Evolutionary conservation across 1,140 invertebrate species (phyloP).

Genomic region (Cepaea nemoralis): DNA sequence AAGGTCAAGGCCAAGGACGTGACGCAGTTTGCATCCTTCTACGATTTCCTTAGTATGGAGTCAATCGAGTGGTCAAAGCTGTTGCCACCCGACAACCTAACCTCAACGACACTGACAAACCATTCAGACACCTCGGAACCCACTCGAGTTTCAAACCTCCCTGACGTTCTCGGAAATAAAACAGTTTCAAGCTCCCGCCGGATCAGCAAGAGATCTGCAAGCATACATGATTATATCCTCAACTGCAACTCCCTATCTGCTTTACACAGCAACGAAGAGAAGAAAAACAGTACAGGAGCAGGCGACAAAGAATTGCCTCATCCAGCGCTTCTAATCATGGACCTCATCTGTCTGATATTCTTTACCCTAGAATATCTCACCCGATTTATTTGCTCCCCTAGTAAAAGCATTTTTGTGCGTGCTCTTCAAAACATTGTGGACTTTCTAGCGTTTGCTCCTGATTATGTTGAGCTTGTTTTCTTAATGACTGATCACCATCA

Average conservation of each 20-base stretch:
- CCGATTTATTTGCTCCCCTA: conserved; percentile 62
- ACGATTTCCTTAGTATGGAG: conserved; percentile 59
- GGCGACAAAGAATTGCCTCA: conserved; percentile 51
- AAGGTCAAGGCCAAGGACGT: conserved; percentile 53
- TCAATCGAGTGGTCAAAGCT: conserved; percentile 21
- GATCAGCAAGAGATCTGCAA: background rate
- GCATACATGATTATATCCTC: too few species aligned
- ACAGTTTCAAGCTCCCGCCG: background rate
- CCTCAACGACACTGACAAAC: background rate
- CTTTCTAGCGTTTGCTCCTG: conserved; percentile 63
- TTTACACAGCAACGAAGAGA: too few species aligned
- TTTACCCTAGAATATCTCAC: conserved; percentile 67
- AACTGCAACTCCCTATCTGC: too few species aligned
- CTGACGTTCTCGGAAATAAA: background rate
- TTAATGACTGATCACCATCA: conserved; percentile 53
- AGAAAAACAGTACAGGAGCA: too few species aligned
- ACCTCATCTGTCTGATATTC: conserved; percentile 64
- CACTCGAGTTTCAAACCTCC: background rate
- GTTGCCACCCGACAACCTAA: background rate
- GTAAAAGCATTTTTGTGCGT: conserved; percentile 62
- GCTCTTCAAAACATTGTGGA: conserved; percentile 68
- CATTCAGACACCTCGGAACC: background rate
- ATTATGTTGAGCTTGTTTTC: conserved; percentile 62
- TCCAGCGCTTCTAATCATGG: conserved; percentile 62
- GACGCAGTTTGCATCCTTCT: conserved; percentile 50